Evolutionary conservation across 2,797 vertebrate species (phyloP), one percentile per base, ranked within the genome.

Genomic region (Etheostoma nigrum): DNA sequence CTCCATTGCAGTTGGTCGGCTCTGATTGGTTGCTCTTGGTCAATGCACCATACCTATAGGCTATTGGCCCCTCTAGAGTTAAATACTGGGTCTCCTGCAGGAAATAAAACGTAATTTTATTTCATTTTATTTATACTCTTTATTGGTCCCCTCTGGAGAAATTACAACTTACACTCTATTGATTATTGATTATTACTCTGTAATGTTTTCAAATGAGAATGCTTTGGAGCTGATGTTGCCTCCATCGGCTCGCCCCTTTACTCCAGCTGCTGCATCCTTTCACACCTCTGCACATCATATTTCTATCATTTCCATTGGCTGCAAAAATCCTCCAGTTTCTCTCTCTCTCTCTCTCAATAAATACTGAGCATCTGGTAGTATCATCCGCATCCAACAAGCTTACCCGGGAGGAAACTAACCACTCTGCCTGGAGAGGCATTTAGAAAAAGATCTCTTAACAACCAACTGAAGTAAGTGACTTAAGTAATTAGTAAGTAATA

Each of bases 361-460:
- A 91, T 85, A 82, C 79, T 4, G 77, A 89, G 85, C 72, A 86
- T 86, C 82, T 78, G 74, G 71, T 27, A 25, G 69, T 60, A 65
- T 88, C 74, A 90, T 79, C 82, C 86, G 77, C 83, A 74, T 90
- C 88, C 85, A 89, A 85, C 78, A 58, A 79, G 81, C 79, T 85
- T 82, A 74, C 49, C 83, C 61, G 57, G 65, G 73, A 76, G 83
- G 84, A 86, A 81, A 86, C 63, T 76, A 90, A 82, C 82, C 86
- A 67, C 68, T 27, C 68, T 13, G 49, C 73, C 18, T 60, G 55
- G 33, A 62, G 63, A 25, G 13, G 49, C 60, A 51, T 21, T 42
- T 5, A 18, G 47, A 25, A 69, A 49, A 36, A 54, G 10, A 27
- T 21, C 9, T 33, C 42, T 27, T 18, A 36, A 62, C 70, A 64